phyloP scores from a whole-genome alignment of 2,797 vertebrate genomes.

The Heterohyrax brucei region DNA sequence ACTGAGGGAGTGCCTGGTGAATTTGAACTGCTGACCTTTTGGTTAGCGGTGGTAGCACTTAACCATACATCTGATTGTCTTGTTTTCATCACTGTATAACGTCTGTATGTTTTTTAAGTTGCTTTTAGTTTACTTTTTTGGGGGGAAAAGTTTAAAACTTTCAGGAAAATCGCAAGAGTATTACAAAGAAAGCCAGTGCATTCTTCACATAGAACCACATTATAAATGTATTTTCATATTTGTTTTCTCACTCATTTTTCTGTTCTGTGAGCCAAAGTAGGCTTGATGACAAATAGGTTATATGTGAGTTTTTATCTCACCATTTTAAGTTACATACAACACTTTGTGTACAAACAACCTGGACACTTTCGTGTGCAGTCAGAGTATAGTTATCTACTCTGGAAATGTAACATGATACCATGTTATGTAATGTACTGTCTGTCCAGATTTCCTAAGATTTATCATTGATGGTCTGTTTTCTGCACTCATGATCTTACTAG shows the following conservation, averaged over 20 bases:
- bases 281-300: no score
- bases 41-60: no score
- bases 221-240: slow-evolving; percentile 30
- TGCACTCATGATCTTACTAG: background rate
- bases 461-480: background rate
- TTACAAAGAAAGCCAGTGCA: slow-evolving; percentile 20
- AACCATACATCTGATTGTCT: background rate
- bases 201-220: background rate
- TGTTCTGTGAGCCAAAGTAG: background rate
- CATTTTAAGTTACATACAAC: background rate
- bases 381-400: background rate
- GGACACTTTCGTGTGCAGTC: background rate
- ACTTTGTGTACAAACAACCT: background rate
- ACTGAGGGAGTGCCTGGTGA: no score
- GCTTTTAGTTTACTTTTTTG: background rate
- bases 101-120: slow-evolving; percentile 4
- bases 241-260: background rate
- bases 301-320: background rate
- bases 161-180: background rate
- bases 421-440: background rate
- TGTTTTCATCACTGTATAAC: background rate
- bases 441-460: background rate
- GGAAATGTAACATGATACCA: background rate
- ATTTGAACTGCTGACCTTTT: no score
- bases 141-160: background rate